Conservation (phyloP, 2,113 vertebrate genomes). For the Acrocephalus arundinaceus region DNA sequence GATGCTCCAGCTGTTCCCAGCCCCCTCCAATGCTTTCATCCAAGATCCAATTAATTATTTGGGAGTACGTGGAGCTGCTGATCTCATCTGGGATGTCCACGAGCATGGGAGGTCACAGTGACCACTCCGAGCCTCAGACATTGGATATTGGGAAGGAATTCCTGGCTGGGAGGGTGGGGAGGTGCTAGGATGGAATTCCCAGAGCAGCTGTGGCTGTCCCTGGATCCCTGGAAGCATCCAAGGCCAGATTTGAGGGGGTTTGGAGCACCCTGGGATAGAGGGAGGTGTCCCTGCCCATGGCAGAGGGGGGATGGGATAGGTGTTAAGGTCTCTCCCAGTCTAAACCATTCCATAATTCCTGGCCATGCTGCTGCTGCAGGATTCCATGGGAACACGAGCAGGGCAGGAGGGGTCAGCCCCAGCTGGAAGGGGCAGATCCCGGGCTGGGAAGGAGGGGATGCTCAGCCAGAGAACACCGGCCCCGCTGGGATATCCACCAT, state of each 20-base stretch:
- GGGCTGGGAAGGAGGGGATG: neutral
- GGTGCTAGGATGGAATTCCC: neutral
- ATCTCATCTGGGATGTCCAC: neutral
- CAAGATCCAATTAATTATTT: neutral
- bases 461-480: neutral
- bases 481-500: neutral
- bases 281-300: neutral
- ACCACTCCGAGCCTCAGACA: neutral
- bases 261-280: fast-evolving
- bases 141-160: neutral
- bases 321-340: neutral
- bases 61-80: neutral
- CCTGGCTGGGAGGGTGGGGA: neutral
- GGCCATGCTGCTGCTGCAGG: neutral
- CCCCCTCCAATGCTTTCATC: neutral
- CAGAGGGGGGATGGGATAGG: neutral
- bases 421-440: neutral
- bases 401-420: neutral
- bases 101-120: neutral
- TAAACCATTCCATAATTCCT: neutral
- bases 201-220: neutral
- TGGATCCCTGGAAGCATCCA: neutral
- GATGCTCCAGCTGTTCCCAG: neutral
- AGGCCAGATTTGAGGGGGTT: neutral
- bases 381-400: fast-evolving